Evolutionary conservation across 2,797 vertebrate genomes (phyloP).

Genomic region (Coregonus suidteri): DNA sequence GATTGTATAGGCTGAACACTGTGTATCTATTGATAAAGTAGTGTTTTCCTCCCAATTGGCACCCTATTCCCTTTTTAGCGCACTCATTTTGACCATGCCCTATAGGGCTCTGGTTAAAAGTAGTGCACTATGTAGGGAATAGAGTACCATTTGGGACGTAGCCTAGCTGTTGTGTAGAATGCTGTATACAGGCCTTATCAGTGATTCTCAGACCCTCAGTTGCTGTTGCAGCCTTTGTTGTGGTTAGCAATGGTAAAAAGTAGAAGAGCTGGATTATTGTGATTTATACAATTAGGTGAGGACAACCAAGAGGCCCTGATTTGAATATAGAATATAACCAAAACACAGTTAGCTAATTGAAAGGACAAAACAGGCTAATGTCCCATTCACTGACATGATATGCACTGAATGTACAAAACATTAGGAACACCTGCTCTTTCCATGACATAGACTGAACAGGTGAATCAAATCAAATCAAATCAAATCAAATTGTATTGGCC

Average conservation of each 20-base stretch:
- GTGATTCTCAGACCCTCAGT: slow-evolving; percentile 48
- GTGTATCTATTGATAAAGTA: not conserved
- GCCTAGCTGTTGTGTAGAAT: not conserved
- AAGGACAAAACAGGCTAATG: not conserved
- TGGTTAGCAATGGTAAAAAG: not conserved
- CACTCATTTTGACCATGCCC: not conserved
- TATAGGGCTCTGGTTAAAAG: not conserved
- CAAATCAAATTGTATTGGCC: too few species aligned
- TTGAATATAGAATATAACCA: not conserved
- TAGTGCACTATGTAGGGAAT: not conserved
- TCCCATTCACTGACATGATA: not conserved
- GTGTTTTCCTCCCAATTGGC: not conserved
- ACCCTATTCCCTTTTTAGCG: not conserved
- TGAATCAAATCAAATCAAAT: too few species aligned
- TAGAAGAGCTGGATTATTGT: not conserved
- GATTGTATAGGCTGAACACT: slow-evolving; percentile 30
- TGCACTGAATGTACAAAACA: not conserved
- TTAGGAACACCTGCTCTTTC: too few species aligned
- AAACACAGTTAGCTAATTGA: not conserved
- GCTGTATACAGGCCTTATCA: slow-evolving; percentile 44
- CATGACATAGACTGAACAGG: too few species aligned
- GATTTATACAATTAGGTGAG: too few species aligned
- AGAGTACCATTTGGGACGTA: not conserved
- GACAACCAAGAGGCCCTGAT: too few species aligned
- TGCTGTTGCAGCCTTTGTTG: not conserved